These are phyloP conservation scores for Anthonomus grandis DNA, from an alignment of 1,140 invertebrate genomes.

Conservation along the genomic window DNA sequence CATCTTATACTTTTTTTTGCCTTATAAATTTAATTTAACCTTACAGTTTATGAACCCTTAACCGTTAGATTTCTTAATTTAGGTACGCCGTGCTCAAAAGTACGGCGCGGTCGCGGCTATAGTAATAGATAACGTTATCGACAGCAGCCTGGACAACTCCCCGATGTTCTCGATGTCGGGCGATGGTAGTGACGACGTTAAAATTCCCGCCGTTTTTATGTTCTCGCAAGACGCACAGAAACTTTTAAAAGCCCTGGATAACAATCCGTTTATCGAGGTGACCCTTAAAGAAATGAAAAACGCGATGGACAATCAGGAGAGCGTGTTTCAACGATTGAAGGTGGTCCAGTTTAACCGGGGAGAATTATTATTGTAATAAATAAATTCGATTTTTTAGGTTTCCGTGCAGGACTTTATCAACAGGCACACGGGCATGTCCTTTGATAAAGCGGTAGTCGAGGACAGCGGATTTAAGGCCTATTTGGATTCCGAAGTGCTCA, in stretches of 20 bases:
- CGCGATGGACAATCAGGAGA: conserved; percentile 40
- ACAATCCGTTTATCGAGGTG: conserved; percentile 52
- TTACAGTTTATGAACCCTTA: too few species aligned
- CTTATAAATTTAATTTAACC: too few species aligned
- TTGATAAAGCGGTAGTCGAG: conserved; percentile 38
- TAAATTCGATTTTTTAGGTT: conserved; percentile 19
- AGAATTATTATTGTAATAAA: too few species aligned
- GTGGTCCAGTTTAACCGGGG: too few species aligned
- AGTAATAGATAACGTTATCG: conserved; percentile 81
- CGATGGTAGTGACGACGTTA: conserved; percentile 83
- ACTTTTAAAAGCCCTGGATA: conserved; percentile 57
- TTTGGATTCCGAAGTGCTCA: conserved; percentile 41
- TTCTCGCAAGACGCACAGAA: conserved; percentile 75
- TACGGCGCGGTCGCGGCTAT: conserved; percentile 83
- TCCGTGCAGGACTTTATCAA: conserved; percentile 49
- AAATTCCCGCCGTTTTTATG: conserved; percentile 88
- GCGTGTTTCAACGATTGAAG: conserved; percentile 48
- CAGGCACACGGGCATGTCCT: conserved; percentile 44
- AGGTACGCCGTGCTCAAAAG: conserved; percentile 67
- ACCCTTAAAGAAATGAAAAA: conserved; percentile 52
- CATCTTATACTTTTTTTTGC: too few species aligned
- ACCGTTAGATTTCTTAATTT: background rate
- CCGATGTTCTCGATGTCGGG: conserved; percentile 95
- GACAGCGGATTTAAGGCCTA: conserved; percentile 39
- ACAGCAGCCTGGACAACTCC: conserved; percentile 66